Conservation (phyloP, 2,888 invertebrate species). For the Caenorhabditis sp. region DNA sequence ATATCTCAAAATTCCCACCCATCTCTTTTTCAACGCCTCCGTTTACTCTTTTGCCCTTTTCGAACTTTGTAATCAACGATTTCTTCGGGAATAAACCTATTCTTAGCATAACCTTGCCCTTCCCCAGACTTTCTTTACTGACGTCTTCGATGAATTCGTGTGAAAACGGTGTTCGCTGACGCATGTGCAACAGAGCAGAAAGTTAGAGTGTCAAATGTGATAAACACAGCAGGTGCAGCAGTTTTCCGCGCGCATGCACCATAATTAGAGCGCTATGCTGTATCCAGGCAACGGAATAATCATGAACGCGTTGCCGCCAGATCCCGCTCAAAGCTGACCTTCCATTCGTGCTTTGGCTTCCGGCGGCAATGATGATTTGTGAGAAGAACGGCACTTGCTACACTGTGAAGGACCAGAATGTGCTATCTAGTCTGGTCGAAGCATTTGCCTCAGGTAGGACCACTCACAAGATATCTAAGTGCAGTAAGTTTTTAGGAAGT, state of each 20-base stretch:
- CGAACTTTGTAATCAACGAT: no score
- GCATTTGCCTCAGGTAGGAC: slow-evolving; percentile 7
- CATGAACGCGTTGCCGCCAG: slow-evolving; percentile 25
- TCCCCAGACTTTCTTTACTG: neutral
- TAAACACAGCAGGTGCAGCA: slow-evolving; percentile 42
- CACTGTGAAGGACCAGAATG: neutral
- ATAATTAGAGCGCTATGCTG: slow-evolving; percentile 36
- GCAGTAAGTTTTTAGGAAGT: slow-evolving; percentile 22
- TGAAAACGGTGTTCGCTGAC: slow-evolving; percentile 1
- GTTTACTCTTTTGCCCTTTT: no score
- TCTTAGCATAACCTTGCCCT: no score
- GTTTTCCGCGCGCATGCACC: slow-evolving; percentile 14
- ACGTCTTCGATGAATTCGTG: neutral
- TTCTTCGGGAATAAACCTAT: no score
- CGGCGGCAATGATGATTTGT: slow-evolving; percentile 9
- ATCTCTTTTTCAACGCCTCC: no score
- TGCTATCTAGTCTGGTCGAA: slow-evolving; percentile 11
- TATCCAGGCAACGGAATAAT: slow-evolving; percentile 45
- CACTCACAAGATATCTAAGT: neutral
- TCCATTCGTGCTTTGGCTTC: slow-evolving; percentile 7
- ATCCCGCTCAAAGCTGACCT: neutral
- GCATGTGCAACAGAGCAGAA: neutral
- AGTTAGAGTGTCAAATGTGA: slow-evolving; percentile 2
- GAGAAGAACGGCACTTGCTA: slow-evolving; percentile 16
- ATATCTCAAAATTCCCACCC: no score